phyloP scores from a whole-genome alignment of 2,888 invertebrate genomes.

The Pyrgus malvae region DNA sequence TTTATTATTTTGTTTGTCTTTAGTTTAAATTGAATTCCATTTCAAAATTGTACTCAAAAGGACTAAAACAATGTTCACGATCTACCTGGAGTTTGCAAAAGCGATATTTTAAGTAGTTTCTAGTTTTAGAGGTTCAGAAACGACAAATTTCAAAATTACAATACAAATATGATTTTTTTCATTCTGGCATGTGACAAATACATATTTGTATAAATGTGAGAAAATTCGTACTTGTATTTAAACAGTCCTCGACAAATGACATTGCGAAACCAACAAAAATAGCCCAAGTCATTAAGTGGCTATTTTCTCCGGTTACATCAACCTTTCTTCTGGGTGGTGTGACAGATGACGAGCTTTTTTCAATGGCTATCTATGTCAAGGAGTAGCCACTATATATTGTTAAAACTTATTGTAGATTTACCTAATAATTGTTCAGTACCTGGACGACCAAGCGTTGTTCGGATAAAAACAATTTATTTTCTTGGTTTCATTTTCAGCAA shows the following conservation, averaged over 20 bases:
- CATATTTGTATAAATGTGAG: background rate
- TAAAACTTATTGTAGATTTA: constrained; percentile 26
- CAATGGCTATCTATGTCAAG: constrained; percentile 58
- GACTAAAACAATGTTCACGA: too few relatives aligned
- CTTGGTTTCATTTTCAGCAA: too few relatives aligned
- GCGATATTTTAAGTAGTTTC: too few relatives aligned
- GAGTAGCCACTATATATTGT: constrained; percentile 35
- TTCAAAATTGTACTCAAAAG: too few relatives aligned
- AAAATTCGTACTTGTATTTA: background rate
- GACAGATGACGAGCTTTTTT: constrained; percentile 50
- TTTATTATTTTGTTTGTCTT: background rate
- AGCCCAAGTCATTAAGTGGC: constrained; percentile 45
- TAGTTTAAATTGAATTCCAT: background rate
- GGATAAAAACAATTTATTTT: too few relatives aligned
- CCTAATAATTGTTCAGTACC: too few relatives aligned
- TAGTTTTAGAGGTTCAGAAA: too few relatives aligned
- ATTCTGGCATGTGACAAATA: background rate
- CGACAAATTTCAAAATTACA: too few relatives aligned
- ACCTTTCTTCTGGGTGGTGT: constrained; percentile 54
- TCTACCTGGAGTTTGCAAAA: too few relatives aligned
- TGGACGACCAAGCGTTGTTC: too few relatives aligned
- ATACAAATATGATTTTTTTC: background rate
- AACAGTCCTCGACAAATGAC: constrained; percentile 27
- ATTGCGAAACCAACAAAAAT: constrained; percentile 43
- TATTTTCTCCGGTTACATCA: constrained; percentile 58